Conservation (phyloP, 2,888 invertebrate species). For the Pyrrhosoma nymphula region DNA sequence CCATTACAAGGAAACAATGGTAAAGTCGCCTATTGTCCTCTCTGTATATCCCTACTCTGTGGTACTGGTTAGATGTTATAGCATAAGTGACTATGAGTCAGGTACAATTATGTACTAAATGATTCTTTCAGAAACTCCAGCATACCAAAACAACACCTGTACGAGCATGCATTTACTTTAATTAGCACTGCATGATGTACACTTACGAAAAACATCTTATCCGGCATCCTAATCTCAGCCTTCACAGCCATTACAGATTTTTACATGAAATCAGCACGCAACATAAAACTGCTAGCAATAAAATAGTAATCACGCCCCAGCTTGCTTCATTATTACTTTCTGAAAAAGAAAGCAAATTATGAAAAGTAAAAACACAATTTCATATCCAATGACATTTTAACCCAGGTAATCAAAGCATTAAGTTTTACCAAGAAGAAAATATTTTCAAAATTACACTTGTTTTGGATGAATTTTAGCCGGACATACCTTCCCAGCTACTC, state of each 20-base stretch:
- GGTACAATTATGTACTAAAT: too few species aligned
- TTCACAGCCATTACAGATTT: background rate
- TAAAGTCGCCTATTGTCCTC: too few species aligned
- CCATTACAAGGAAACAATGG: too few species aligned
- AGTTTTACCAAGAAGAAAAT: background rate
- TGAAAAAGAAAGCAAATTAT: constrained; percentile 77
- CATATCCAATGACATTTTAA: constrained; percentile 33
- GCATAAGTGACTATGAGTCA: too few species aligned
- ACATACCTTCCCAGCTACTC: background rate
- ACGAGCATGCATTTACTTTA: background rate
- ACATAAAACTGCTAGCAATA: background rate
- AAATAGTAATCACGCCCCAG: constrained; percentile 65
- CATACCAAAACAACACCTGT: too few species aligned
- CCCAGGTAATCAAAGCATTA: background rate
- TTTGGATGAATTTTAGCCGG: too few species aligned
- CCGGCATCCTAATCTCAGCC: background rate
- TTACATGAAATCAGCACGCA: background rate
- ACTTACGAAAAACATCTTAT: too few species aligned
- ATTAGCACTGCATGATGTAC: too few species aligned
- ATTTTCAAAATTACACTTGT: too few species aligned
- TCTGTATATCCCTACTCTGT: too few species aligned
- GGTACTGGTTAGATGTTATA: too few species aligned
- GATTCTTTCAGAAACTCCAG: too few species aligned
- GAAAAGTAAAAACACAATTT: constrained; percentile 6
- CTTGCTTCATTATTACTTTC: constrained; percentile 79